These are phyloP conservation scores for Trisateles emortualis DNA, from an alignment of 2,888 invertebrate genomes.

Conservation along the genomic window DNA sequence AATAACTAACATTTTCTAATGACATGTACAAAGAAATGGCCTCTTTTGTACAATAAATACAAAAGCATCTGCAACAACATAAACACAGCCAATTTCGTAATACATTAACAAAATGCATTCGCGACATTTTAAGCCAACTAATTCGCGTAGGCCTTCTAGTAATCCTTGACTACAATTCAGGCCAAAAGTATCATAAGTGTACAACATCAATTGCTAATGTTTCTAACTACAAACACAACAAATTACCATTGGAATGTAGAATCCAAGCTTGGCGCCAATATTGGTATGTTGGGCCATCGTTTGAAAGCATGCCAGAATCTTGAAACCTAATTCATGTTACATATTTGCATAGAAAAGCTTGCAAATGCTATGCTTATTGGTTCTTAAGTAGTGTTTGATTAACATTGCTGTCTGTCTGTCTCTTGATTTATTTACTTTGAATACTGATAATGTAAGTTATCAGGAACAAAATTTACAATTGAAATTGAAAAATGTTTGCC, in stretches of 20 bases:
- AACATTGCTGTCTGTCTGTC: background rate
- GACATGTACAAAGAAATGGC: no score
- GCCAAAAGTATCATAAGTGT: slow-evolving; percentile 45
- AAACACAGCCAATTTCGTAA: background rate
- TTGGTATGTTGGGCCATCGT: slow-evolving; percentile 28
- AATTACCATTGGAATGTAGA: slow-evolving; percentile 42
- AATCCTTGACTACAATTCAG: slow-evolving; percentile 46
- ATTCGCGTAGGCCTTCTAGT: slow-evolving; percentile 43
- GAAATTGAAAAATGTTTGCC: no score
- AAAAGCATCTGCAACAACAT: background rate
- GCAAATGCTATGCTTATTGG: slow-evolving; percentile 24
- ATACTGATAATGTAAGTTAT: background rate
- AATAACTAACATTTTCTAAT: no score
- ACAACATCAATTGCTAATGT: slow-evolving; percentile 23
- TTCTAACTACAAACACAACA: slow-evolving; percentile 18
- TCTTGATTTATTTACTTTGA: background rate
- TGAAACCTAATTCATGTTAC: slow-evolving; percentile 8
- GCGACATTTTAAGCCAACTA: slow-evolving; percentile 22
- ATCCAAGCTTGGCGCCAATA: slow-evolving; percentile 14
- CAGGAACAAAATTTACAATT: no score
- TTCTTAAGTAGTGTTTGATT: slow-evolving; percentile 22
- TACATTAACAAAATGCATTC: slow-evolving; percentile 27
- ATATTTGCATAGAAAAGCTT: slow-evolving; percentile 41
- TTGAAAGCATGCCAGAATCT: slow-evolving; percentile 30
- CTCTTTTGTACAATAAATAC: no score